Percentiles rank a stretch among this genome's conserved stretches.
These are phyloP conservation scores for Ambastaia sidthimunki DNA, from an alignment of 2,797 vertebrate species.

Conservation along the genomic window DNA sequence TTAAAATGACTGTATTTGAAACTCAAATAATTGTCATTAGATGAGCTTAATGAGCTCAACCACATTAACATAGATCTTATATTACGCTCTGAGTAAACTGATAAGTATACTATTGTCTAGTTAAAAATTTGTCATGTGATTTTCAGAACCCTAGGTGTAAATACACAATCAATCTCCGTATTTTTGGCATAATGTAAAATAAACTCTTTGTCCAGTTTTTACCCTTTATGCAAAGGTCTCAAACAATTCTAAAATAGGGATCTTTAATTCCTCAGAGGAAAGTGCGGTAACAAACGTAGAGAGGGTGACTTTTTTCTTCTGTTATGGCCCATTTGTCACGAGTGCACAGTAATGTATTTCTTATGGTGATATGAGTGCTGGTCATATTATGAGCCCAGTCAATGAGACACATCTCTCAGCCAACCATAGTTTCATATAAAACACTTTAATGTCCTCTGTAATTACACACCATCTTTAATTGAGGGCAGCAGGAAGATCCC, in stretches of 20 bases:
- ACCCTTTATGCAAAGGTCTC: background rate
- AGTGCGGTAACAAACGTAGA: slow-evolving; percentile 2
- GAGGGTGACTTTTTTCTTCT: background rate
- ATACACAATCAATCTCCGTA: background rate
- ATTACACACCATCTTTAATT: background rate
- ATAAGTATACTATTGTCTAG: too few species aligned
- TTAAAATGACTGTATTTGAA: too few species aligned
- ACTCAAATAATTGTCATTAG: too few species aligned
- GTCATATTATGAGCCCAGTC: slow-evolving; percentile 32
- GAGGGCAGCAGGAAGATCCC: background rate
- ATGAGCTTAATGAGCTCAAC: too few species aligned
- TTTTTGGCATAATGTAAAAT: background rate
- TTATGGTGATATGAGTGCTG: slow-evolving; percentile 42
- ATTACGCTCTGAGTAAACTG: too few species aligned
- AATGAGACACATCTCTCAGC: slow-evolving; percentile 57
- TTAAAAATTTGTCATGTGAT: too few species aligned
- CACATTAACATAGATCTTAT: too few species aligned
- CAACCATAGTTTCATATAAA: slow-evolving; percentile 57
- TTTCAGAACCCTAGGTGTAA: background rate
- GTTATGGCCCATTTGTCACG: slow-evolving; percentile 29
- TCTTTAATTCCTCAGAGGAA: background rate
- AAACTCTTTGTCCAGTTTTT: background rate
- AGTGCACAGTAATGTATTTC: slow-evolving; percentile 51
- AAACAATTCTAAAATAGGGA: background rate
- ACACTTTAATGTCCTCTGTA: background rate